Evolutionary conservation across 2,888 invertebrate genomes (phyloP).

Genomic region (Hirtodrosophila duncani): DNA sequence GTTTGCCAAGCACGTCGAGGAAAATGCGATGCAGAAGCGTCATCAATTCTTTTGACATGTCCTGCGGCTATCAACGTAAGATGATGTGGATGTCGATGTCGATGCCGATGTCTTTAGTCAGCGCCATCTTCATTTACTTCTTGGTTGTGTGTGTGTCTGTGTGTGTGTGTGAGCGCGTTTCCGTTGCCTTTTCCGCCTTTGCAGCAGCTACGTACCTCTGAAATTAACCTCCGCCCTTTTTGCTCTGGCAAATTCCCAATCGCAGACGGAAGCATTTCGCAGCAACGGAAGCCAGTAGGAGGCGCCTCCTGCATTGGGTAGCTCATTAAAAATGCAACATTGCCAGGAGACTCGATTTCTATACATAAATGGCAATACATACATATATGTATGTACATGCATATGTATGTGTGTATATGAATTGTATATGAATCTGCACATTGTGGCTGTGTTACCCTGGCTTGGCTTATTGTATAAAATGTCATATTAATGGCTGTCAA

Average conservation of each 20-base stretch:
- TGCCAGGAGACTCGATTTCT: constrained; percentile 24
- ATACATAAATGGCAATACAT: no score
- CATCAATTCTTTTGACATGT: constrained; percentile 72
- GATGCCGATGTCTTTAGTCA: constrained; percentile 29
- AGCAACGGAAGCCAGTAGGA: constrained; percentile 52
- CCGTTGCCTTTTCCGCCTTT: constrained; percentile 48
- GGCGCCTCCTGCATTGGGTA: constrained; percentile 56
- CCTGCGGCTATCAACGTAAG: constrained; percentile 67
- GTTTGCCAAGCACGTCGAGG: no score
- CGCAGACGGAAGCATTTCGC: constrained; percentile 55
- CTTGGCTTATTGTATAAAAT: constrained; percentile 57
- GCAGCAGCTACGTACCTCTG: constrained; percentile 35
- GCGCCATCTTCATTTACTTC: neutral
- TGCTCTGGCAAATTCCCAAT: constrained; percentile 55
- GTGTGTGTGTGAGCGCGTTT: constrained; percentile 30
- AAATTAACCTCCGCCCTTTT: constrained; percentile 59
- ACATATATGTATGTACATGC: no score
- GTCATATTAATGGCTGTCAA: constrained; percentile 58
- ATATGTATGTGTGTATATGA: no score
- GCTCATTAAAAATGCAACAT: constrained; percentile 69
- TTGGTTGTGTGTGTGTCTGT: constrained; percentile 5
- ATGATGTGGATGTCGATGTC: constrained; percentile 9
- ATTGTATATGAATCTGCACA: neutral
- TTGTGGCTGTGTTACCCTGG: constrained; percentile 12
- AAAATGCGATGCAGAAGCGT: constrained; percentile 63